phyloP scores from a whole-genome alignment of 2,888 invertebrate species.

The Dasysyrphus albostriatus region DNA sequence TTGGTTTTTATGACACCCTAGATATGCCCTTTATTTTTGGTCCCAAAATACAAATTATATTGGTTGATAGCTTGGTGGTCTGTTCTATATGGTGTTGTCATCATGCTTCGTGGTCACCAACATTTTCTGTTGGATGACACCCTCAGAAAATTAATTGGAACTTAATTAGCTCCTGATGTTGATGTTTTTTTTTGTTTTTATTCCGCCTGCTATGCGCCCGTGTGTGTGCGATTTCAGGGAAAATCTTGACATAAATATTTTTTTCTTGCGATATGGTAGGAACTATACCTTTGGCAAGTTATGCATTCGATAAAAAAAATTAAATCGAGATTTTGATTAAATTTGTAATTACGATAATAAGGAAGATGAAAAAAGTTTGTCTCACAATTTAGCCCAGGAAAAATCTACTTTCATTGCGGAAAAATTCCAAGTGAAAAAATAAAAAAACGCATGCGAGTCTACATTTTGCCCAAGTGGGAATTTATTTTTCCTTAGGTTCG shows the following conservation, averaged over 20 bases:
- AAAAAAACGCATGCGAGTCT: too few relatives aligned
- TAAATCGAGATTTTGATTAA: too few relatives aligned
- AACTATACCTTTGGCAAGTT: too few relatives aligned
- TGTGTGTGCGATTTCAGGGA: neutral
- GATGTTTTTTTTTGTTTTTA: slow-evolving; percentile 9
- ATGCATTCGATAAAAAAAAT: too few relatives aligned
- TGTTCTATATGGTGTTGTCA: slow-evolving; percentile 2
- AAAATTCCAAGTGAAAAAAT: too few relatives aligned
- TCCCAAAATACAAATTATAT: slow-evolving; percentile 38
- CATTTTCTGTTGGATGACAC: slow-evolving; percentile 43
- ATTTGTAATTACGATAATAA: too few relatives aligned
- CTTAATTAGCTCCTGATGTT: slow-evolving; percentile 64
- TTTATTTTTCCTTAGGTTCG: too few relatives aligned
- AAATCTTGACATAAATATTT: neutral
- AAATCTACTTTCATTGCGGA: too few relatives aligned
- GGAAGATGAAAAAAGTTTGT: too few relatives aligned
- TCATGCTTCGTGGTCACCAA: slow-evolving; percentile 26
- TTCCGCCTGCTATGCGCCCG: neutral
- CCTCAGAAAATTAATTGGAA: slow-evolving; percentile 55
- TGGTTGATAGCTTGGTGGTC: slow-evolving; percentile 27
- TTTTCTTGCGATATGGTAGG: neutral
- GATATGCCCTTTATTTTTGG: slow-evolving; percentile 42
- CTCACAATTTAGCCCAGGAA: too few relatives aligned
- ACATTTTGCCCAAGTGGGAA: too few relatives aligned
- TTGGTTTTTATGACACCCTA: slow-evolving; percentile 37